These are phyloP conservation scores for Orthosia cruda DNA, from an alignment of 2,888 invertebrate species.

Conservation along the genomic window DNA sequence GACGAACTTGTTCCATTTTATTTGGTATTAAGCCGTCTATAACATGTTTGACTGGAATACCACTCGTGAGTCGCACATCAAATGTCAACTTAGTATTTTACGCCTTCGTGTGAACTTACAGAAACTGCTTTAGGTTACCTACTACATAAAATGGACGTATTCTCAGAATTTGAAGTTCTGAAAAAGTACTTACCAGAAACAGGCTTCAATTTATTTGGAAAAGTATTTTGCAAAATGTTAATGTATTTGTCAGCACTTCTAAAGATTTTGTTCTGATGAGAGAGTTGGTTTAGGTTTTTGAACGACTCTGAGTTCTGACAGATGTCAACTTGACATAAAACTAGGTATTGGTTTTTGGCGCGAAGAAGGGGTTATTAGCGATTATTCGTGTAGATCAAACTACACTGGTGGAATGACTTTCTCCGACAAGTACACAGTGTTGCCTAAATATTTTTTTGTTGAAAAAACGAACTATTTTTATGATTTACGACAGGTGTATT, in stretches of 20 bases:
- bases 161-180: not conserved
- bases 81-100: constrained; percentile 38
- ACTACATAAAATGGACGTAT: constrained; percentile 4
- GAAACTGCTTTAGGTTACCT: constrained; percentile 13
- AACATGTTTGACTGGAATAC: constrained; percentile 10
- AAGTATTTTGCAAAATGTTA: too few relatives aligned
- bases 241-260: too few relatives aligned
- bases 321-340: too few relatives aligned
- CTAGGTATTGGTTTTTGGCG: too few relatives aligned
- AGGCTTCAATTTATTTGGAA: not conserved
- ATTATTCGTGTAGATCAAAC: too few relatives aligned
- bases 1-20: constrained; percentile 51
- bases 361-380: too few relatives aligned
- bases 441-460: not conserved
- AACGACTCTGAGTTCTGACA: too few relatives aligned
- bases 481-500: constrained; percentile 20
- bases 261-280: too few relatives aligned
- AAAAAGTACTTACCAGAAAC: not conserved
- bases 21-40: constrained; percentile 29
- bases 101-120: not conserved
- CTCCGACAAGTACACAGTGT: too few relatives aligned
- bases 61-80: constrained; percentile 9
- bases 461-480: not conserved
- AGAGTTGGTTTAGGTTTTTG: too few relatives aligned
- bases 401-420: too few relatives aligned